Evolutionary conservation across 1,140 invertebrate genomes (phyloP).

Genomic region (Vollenhovia emeryi): DNA sequence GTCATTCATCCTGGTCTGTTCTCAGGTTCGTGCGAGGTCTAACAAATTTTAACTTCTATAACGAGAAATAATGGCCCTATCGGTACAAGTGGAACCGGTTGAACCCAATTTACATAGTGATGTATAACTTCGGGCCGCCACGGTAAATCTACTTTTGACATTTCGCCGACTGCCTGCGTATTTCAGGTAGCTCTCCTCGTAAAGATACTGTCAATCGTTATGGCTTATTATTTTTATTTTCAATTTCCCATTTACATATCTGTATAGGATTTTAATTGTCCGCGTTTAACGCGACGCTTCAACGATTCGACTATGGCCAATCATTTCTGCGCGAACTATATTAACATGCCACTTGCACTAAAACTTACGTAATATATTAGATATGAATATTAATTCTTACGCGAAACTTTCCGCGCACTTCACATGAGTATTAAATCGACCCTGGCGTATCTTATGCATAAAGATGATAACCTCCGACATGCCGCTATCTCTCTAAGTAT

Average conservation of each 20-base stretch:
- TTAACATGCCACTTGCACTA: constrained; percentile 12
- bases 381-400: constrained; percentile 56
- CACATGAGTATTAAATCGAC: constrained; percentile 53
- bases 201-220: constrained; percentile 1
- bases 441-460: constrained; percentile 67
- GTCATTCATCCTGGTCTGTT: constrained; percentile 68
- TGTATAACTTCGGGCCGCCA: constrained; percentile 15
- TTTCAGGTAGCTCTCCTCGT: background rate
- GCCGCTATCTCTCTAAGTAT: constrained; percentile 63
- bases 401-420: constrained; percentile 25
- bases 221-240: background rate
- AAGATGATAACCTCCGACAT: constrained; percentile 62
- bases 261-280: background rate
- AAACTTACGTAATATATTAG: constrained; percentile 32
- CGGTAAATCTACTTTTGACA: constrained; percentile 36
- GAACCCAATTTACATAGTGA: constrained; percentile 55
- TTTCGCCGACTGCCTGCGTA: background rate
- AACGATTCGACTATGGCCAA: background rate
- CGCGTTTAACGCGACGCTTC: background rate
- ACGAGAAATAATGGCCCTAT: constrained; percentile 51
- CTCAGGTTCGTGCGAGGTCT: constrained; percentile 41
- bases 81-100: constrained; percentile 51
- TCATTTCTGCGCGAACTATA: background rate
- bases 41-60: constrained; percentile 66
- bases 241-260: background rate